Conservation (phyloP, 2,888 invertebrate species). For the Polydrusus pterygomalis region DNA sequence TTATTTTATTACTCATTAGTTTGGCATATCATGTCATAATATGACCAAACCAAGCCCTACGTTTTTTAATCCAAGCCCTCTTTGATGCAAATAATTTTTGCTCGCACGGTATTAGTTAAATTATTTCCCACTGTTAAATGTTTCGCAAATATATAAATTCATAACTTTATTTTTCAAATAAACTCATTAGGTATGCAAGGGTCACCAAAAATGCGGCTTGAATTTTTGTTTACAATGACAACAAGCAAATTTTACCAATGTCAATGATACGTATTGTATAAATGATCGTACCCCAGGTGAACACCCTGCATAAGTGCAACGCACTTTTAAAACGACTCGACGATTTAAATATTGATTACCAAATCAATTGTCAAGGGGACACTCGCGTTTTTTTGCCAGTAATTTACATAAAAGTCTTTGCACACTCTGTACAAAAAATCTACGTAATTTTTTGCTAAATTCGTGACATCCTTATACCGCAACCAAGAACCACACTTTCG, state of each 20-base stretch:
- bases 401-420: slow-evolving; percentile 44
- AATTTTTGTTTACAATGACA: slow-evolving; percentile 40
- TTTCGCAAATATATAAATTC: no score
- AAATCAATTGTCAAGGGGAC: slow-evolving; percentile 50
- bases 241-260: slow-evolving; percentile 33
- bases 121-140: no score
- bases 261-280: slow-evolving; percentile 41
- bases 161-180: neutral
- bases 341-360: slow-evolving; percentile 52
- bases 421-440: no score
- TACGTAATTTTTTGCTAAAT: no score
- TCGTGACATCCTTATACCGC: no score
- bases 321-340: slow-evolving; percentile 42
- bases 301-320: slow-evolving; percentile 45
- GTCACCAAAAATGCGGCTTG: neutral
- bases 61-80: no score
- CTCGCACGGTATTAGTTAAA: no score
- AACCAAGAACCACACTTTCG: no score
- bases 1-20: no score
- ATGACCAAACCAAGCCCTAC: no score
- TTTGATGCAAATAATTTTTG: no score
- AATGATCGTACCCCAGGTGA: slow-evolving; percentile 38
- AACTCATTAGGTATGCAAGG: neutral
- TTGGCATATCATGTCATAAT: no score
- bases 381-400: slow-evolving; percentile 25